Base-by-base conservation (phyloP, 2,797 vertebrate species). In the Meda fulgida region DNA sequence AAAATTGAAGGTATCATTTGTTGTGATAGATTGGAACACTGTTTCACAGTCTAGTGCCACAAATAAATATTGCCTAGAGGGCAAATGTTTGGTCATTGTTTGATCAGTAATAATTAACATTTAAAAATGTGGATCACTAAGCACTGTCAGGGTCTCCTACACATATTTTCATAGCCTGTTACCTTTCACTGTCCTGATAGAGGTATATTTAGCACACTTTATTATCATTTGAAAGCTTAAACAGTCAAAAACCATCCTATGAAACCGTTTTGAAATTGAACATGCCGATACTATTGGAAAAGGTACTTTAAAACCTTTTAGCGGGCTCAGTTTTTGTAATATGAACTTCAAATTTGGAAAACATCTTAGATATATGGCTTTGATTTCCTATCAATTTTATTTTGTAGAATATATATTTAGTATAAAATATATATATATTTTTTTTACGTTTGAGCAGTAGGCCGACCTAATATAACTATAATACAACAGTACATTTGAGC, bases 1-100 rank as follows among this genome's bases (percentile, higher is more conserved):
- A 72, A 97, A 98, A 92, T 91, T 99, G 86, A 99, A 99, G 93
- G 98, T 97, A 75, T 48, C 0, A 3, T 51, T 31, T 60, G 13
- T 34, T 38, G 43, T 51, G 11, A 38, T 29, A 18, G 48, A 16
- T 38, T n/a, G 4, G 10, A 69, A 4, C 10, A 1, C 7, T 0
- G 26, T 58, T 53, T 58, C 75, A 58, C 11, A n/a, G 60, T 34
- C 36, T n/a, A 43, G 7, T 29, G 36, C 43, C 26, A 36, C 7
- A 69, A 38, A 69, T 10, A 69, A 23, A 69, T 69, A 38, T 38
- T 73, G 16, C 16, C 29, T 75, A 36, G 29, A 23, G 19, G 19
- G 9, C 29, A 23, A 23, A 75, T 51, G 31, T 73, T 29, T 72
- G 40, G 8, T 18, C 16, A 29, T 14, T 26, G n/a, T 72, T 31